Conservation (phyloP, 2,797 vertebrate genomes). For the Coccyzus lansbergi region DNA sequence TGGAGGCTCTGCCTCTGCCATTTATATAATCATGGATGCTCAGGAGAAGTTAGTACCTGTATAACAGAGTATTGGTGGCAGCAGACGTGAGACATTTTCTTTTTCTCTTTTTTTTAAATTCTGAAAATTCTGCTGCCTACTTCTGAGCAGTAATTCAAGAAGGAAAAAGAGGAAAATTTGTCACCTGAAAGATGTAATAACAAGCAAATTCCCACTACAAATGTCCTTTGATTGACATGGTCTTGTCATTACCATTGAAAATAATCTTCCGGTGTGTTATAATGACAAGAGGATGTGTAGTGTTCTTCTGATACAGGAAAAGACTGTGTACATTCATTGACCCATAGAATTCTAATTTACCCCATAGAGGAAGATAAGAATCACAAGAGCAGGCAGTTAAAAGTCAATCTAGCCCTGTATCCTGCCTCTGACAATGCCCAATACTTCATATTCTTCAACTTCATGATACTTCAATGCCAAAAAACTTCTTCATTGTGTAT, state of each 20-base stretch:
- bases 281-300: slow-evolving; percentile 52
- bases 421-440: slow-evolving; percentile 30
- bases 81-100: background rate
- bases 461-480: no score
- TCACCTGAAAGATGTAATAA: background rate
- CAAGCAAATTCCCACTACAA: slow-evolving; percentile 21
- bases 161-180: background rate
- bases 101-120: background rate
- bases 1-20: background rate
- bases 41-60: slow-evolving; percentile 24
- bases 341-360: slow-evolving; percentile 66
- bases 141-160: slow-evolving; percentile 2
- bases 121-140: background rate
- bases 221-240: slow-evolving; percentile 29
- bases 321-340: slow-evolving; percentile 61
- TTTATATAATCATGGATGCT: slow-evolving; percentile 9
- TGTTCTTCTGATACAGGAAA: slow-evolving; percentile 64
- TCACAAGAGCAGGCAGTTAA: slow-evolving; percentile 44
- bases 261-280: slow-evolving; percentile 46
- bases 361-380: slow-evolving; percentile 41
- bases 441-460: slow-evolving; percentile 8
- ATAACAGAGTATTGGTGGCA: background rate
- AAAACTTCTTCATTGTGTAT: background rate
- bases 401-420: slow-evolving; percentile 27
- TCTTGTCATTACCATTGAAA: slow-evolving; percentile 53